Percentiles rank a stretch among this genome's conserved stretches.
These are phyloP conservation scores for Ommatoiulus sabulosus DNA, from an alignment of 2,888 invertebrate genomes.

Conservation along the genomic window DNA sequence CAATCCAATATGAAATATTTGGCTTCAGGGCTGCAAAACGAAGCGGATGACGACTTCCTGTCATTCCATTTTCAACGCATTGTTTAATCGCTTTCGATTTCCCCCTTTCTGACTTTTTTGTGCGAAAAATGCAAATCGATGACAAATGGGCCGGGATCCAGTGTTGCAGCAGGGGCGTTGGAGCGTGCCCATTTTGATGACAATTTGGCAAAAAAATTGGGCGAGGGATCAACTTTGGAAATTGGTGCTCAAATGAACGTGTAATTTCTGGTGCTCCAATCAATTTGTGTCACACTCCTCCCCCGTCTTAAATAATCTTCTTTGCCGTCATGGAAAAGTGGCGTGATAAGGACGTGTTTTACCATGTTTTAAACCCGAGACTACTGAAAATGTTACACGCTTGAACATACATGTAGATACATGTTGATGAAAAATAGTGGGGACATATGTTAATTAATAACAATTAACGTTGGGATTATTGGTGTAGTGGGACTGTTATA, in stretches of 20 bases:
- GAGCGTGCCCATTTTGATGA: neutral
- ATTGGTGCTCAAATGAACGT: neutral
- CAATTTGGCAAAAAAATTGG: neutral
- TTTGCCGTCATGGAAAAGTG: too few species aligned
- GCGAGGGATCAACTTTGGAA: neutral
- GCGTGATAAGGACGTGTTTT: too few species aligned
- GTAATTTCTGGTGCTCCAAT: neutral
- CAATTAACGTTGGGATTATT: too few species aligned
- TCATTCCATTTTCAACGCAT: neutral
- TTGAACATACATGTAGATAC: too few species aligned
- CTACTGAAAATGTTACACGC: too few species aligned
- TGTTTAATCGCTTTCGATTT: neutral
- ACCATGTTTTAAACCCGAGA: too few species aligned
- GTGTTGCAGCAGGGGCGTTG: neutral
- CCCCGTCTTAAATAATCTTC: too few species aligned
- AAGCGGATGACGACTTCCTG: neutral
- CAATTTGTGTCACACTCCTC: neutral
- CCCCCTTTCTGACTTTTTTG: neutral
- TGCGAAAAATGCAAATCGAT: neutral
- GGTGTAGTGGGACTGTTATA: too few species aligned
- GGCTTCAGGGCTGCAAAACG: neutral
- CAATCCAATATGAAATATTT: constrained; percentile 1
- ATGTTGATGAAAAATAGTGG: too few species aligned
- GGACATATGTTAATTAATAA: too few species aligned
- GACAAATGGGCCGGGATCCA: neutral